These are phyloP conservation scores for Cryptomyrus ogoouensis DNA, from an alignment of 2,113 vertebrate species.

Conservation along the genomic window DNA sequence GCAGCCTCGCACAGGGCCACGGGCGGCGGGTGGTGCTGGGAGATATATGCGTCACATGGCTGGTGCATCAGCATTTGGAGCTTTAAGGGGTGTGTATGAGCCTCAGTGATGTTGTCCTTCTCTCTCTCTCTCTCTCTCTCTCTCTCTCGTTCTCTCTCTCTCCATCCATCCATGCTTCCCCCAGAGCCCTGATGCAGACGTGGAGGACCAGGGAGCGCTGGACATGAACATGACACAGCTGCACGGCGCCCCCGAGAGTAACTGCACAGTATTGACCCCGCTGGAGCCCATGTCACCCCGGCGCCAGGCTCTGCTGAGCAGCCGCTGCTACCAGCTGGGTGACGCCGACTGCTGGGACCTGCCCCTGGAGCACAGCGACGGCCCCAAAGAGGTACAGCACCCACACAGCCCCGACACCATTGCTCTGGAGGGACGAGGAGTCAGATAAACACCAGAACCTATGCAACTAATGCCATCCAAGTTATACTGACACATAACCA, in stretches of 20 bases:
- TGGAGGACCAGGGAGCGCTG: conserved; percentile 78
- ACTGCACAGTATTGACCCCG: conserved; percentile 84
- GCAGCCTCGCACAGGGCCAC: not conserved
- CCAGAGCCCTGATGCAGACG: conserved; percentile 82
- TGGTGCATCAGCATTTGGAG: not conserved
- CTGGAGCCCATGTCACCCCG: conserved; percentile 97
- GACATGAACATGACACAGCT: conserved; percentile 77
- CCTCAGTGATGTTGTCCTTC: not conserved
- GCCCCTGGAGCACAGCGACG: conserved; percentile 93
- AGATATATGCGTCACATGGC: not conserved
- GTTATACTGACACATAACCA: not conserved
- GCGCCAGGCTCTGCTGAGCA: conserved; percentile 85
- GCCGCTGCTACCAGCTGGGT: conserved; percentile 86
- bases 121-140: not conserved
- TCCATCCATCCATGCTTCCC: not conserved
- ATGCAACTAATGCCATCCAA: not conserved
- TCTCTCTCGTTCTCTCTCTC: not conserved
- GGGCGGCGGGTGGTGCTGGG: too few relatives aligned
- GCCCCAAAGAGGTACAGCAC: conserved; percentile 75
- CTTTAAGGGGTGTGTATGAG: not conserved
- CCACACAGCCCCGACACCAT: not conserved
- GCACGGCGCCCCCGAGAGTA: conserved; percentile 73
- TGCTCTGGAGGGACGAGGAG: not conserved
- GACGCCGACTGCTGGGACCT: conserved; percentile 93
- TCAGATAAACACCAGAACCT: not conserved